These are phyloP conservation scores for Sterna hirundo DNA, from an alignment of 2,113 vertebrate genomes.

Conservation along the genomic window DNA sequence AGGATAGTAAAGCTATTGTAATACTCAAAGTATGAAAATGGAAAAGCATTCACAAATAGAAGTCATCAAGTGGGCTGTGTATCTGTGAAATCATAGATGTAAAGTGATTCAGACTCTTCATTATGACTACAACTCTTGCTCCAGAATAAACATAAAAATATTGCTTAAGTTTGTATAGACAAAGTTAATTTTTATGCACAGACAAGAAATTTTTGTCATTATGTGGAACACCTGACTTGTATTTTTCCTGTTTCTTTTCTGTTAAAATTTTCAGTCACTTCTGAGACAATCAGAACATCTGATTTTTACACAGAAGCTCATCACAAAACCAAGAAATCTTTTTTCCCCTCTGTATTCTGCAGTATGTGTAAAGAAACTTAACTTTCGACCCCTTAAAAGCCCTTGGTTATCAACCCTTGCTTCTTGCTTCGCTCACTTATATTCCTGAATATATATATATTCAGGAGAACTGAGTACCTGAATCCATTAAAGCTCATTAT, in stretches of 20 bases:
- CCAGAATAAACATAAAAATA: neutral
- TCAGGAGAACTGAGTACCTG: neutral
- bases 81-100: neutral
- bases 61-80: neutral
- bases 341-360: neutral
- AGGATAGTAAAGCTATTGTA: neutral
- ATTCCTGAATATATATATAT: neutral
- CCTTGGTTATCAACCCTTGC: neutral
- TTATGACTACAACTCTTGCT: neutral
- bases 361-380: neutral
- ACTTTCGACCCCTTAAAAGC: neutral
- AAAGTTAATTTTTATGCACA: neutral
- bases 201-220: neutral
- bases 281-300: neutral
- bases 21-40: neutral
- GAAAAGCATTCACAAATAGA: neutral
- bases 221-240: neutral
- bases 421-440: neutral
- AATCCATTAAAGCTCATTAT: neutral
- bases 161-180: neutral
- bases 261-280: neutral
- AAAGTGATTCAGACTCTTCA: neutral
- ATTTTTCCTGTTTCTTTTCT: neutral
- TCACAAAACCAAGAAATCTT: neutral
- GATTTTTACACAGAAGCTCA: neutral